These are phyloP conservation scores for Setophaga kirtlandii DNA, from an alignment of 2,113 vertebrate species.

Conservation along the genomic window DNA sequence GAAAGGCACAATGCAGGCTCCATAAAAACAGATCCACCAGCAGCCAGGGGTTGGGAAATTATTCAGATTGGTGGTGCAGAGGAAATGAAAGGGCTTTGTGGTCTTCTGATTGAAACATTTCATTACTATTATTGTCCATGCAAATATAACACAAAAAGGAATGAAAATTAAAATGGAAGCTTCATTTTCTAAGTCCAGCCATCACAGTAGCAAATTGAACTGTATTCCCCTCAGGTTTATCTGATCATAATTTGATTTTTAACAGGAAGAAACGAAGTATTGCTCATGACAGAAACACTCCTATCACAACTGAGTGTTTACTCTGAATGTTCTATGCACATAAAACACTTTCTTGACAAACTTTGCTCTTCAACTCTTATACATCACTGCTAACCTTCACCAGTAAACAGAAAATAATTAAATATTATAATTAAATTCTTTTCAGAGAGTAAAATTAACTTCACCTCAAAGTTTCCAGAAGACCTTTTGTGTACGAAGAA, in stretches of 20 bases:
- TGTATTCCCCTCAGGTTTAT: rapidly evolving
- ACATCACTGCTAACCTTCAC: neutral
- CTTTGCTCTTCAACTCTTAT: neutral
- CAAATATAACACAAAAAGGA: neutral
- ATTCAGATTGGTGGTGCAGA: neutral
- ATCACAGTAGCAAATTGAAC: neutral
- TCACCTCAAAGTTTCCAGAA: neutral
- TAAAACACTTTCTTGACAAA: neutral
- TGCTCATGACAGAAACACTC: neutral
- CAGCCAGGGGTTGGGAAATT: neutral
- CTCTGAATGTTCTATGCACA: neutral
- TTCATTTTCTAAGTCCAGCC: neutral
- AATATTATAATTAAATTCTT: neutral
- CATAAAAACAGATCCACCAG: neutral
- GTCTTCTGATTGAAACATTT: neutral
- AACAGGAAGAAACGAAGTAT: neutral
- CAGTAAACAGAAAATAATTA: neutral
- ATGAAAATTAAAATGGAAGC: neutral
- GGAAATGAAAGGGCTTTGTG: neutral
- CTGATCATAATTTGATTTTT: neutral
- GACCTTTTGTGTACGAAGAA: neutral
- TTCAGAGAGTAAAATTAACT: neutral
- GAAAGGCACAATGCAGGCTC: neutral
- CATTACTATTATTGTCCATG: no score
- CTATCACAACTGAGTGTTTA: neutral